Evolutionary conservation across 1,140 invertebrate genomes (phyloP).

Genomic region (Sesamia nonagrioides): DNA sequence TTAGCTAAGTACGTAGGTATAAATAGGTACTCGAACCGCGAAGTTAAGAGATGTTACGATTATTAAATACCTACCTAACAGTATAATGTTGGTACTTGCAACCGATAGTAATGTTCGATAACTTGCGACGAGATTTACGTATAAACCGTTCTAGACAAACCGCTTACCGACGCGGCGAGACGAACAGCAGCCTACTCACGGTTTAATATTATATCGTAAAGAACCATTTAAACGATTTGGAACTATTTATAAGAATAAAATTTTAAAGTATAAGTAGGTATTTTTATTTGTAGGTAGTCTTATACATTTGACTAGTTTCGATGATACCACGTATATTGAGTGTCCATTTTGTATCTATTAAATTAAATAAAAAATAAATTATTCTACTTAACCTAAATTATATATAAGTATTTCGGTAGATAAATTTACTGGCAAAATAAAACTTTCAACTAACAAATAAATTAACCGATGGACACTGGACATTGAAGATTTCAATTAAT

Average conservation of each 20-base stretch:
- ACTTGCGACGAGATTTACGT: constrained; percentile 23
- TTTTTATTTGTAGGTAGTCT: constrained; percentile 60
- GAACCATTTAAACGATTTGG: constrained; percentile 57
- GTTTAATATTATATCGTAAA: constrained; percentile 52
- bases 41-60: constrained; percentile 32
- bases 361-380: constrained; percentile 41
- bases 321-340: constrained; percentile 59
- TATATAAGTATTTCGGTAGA: constrained; percentile 26
- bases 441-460: not conserved
- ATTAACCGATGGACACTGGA: constrained; percentile 42
- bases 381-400: constrained; percentile 44
- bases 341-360: constrained; percentile 44
- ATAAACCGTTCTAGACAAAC: constrained; percentile 32
- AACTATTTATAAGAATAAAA: constrained; percentile 59
- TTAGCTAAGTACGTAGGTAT: constrained; percentile 76
- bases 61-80: constrained; percentile 43
- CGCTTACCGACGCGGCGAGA: constrained; percentile 48
- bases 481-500: constrained; percentile 42
- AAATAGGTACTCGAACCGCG: constrained; percentile 51
- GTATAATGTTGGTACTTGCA: constrained; percentile 27
- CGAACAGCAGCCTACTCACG: constrained; percentile 56
- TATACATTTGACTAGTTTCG: constrained; percentile 67
- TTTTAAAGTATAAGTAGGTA: constrained; percentile 53
- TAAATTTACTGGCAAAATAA: constrained; percentile 13
- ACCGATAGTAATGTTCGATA: constrained; percentile 21